Conservation (phyloP, 92 coral and sea anemone species). For the Pocillopora meandrina region DNA sequence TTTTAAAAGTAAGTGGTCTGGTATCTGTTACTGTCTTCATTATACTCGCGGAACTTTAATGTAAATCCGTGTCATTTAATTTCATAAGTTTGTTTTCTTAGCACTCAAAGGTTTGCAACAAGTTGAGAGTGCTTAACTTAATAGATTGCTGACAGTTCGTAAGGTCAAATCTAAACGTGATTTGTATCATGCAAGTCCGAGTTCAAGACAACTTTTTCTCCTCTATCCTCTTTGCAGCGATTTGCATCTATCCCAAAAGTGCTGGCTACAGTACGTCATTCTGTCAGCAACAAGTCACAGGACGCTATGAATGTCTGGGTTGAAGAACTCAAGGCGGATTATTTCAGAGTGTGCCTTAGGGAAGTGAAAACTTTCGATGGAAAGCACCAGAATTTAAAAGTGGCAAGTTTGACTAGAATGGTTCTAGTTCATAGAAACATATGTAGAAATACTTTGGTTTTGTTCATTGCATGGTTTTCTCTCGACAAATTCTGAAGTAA, state of each 20-base stretch:
- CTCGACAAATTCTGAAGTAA: too few species aligned
- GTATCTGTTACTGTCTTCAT: not conserved
- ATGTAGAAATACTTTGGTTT: not conserved
- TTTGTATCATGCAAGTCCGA: not conserved
- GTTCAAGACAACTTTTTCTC: not conserved
- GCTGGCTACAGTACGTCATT: constrained; percentile 34
- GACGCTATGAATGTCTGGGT: constrained; percentile 48
- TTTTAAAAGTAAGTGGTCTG: not conserved
- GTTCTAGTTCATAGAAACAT: not conserved
- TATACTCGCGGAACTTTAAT: too few species aligned
- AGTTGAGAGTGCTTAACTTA: not conserved
- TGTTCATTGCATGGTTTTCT: not conserved
- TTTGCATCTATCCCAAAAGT: constrained; percentile 21
- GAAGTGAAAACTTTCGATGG: constrained; percentile 32
- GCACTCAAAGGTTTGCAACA: not conserved
- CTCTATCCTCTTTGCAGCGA: not conserved
- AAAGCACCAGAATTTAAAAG: constrained; percentile 19
- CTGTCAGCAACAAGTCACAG: constrained; percentile 2
- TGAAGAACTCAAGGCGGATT: constrained; percentile 4
- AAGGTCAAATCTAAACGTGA: not conserved
- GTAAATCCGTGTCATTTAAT: not conserved
- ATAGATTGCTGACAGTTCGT: not conserved
- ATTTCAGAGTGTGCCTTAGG: constrained; percentile 12
- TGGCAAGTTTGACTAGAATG: constrained; percentile 2
- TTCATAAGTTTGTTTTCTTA: not conserved